Percentiles rank a stretch among this genome's conserved stretches.
These are phyloP conservation scores for Congeria kusceri DNA, from an alignment of 2,888 invertebrate species.

Conservation along the genomic window DNA sequence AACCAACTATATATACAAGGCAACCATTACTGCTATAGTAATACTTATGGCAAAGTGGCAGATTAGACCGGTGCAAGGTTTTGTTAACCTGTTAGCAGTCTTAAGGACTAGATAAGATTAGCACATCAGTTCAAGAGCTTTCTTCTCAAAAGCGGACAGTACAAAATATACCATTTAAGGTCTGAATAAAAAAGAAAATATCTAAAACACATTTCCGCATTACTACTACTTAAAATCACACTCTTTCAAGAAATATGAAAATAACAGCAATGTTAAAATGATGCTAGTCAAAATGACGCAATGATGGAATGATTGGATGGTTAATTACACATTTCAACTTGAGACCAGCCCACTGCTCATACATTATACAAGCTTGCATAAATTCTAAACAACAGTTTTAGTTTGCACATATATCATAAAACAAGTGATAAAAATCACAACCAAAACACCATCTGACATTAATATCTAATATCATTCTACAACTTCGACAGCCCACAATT, in stretches of 20 bases:
- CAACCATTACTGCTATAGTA: slow-evolving; percentile 38
- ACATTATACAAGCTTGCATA: slow-evolving; percentile 4
- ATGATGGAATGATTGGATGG: slow-evolving; percentile 9
- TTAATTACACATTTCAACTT: slow-evolving; percentile 1
- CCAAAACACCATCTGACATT: no score
- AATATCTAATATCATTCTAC: no score
- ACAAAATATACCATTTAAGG: slow-evolving; percentile 6
- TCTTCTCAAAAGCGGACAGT: background rate
- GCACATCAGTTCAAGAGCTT: slow-evolving; percentile 20
- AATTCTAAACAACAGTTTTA: background rate
- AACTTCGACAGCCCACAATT: no score
- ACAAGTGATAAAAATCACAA: no score
- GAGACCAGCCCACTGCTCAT: slow-evolving; percentile 31
- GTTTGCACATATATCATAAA: background rate
- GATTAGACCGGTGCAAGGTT: slow-evolving; percentile 6
- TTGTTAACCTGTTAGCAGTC: slow-evolving; percentile 3
- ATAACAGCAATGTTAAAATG: no score
- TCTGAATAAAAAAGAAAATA: no score
- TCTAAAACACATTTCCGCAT: no score
- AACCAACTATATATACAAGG: slow-evolving; percentile 50
- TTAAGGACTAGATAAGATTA: slow-evolving; percentile 34
- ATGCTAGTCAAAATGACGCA: background rate
- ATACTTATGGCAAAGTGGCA: slow-evolving; percentile 41
- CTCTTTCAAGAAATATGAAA: no score
- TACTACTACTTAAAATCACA: no score